Conservation (phyloP, 2,888 invertebrate species). For the Acleris literana region DNA sequence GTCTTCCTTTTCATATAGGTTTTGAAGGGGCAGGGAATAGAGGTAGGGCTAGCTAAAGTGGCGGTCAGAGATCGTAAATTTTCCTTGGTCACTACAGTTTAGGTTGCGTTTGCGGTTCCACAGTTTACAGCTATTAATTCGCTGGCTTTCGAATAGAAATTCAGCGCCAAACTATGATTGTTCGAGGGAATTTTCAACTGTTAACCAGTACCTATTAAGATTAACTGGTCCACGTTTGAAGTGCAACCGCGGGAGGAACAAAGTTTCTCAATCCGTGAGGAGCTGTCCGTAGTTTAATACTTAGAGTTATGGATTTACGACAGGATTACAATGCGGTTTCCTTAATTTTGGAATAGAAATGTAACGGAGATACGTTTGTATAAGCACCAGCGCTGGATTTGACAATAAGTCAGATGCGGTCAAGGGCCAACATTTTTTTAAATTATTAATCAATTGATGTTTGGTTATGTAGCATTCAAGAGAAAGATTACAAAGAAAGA, state of each 20-base stretch:
- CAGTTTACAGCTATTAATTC: conserved; percentile 33
- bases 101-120: conserved; percentile 29
- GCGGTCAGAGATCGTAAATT: conserved; percentile 32
- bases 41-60: conserved; percentile 5
- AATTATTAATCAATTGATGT: too few species aligned
- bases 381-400: too few species aligned
- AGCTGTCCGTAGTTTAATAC: not conserved
- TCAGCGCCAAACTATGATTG: not conserved
- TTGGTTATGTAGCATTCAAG: too few species aligned
- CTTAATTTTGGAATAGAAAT: not conserved
- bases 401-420: too few species aligned
- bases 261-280: not conserved
- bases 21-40: conserved; percentile 21
- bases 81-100: conserved; percentile 33
- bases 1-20: conserved; percentile 17
- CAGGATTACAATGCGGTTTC: not conserved
- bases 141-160: conserved; percentile 18
- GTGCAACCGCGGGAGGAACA: not conserved
- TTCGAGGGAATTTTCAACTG: not conserved
- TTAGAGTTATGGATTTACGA: not conserved
- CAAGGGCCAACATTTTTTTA: too few species aligned
- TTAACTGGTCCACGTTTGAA: too few species aligned
- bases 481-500: too few species aligned
- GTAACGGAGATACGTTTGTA: too few species aligned
- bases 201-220: too few species aligned